Evolutionary conservation across 2,113 vertebrate species (phyloP), one percentile per base, ranked within the genome.

Genomic region (Seriola quinqueradiata): DNA sequence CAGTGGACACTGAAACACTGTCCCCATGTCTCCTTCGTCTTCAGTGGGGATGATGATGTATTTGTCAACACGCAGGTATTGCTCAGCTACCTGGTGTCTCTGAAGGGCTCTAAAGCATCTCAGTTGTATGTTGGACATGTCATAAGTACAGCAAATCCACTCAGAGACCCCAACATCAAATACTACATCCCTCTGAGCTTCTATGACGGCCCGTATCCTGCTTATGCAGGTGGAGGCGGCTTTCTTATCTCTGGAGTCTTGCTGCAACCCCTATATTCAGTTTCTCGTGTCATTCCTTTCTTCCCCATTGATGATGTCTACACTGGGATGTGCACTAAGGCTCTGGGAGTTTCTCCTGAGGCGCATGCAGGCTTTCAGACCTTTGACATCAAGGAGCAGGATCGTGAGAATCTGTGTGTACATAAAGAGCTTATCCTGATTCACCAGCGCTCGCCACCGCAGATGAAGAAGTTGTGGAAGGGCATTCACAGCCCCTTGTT

Each of bases 221-320:
- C 94, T 0, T 97, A 97, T 21, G 93, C 95, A 0, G 95, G 94
- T 0, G 97, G 96, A 0, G 97, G 96, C 0, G 97, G 96, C 2
- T 95, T 96, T 65, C 64, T 97, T 0, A 89, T 96, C 4, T 95
- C 94, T 0, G 81, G 91, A 0, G 46, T 79, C 0, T 70, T 97
- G 81, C 79, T 91, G 0, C 34, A 64, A 7, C 65, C 55, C 0
- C 34, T 93, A 0, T 86, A 93, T 13, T 58, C 83, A 0, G 60
- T 91, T 19, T 93, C 93, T 0, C 75, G 57, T 0, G 34, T 86
- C 34, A 86, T 96, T 42, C 93, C 95, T 13, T 90, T 96, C 19
- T 96, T 95, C 81, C 95, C 97, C 66, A 97, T 97, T 4, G 96
- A 97, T 0, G 96, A 97, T 0, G 96, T 95, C 28, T 97, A 96